Conservation (phyloP, 2,797 vertebrate genomes). For the Lepus oiostolus region DNA sequence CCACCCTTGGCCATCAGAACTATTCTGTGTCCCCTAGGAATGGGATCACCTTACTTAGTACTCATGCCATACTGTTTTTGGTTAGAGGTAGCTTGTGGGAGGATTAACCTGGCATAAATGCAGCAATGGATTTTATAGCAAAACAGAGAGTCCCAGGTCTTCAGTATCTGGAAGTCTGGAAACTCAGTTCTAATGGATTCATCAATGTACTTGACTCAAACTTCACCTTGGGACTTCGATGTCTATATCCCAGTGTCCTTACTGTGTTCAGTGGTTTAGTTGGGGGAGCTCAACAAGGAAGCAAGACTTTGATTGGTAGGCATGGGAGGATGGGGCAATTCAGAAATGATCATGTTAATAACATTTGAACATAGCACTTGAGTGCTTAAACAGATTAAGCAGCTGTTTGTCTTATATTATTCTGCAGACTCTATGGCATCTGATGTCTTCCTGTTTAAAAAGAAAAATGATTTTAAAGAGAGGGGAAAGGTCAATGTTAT, state of each 20-base stretch:
- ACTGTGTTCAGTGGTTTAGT: background rate
- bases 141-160: background rate
- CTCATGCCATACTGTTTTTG: background rate
- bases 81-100: background rate
- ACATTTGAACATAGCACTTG: background rate
- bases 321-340: conserved; percentile 20
- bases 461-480: background rate
- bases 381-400: background rate
- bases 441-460: conserved; percentile 64
- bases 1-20: background rate
- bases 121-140: background rate
- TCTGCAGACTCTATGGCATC: conserved; percentile 8
- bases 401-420: conserved; percentile 47
- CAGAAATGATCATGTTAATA: background rate
- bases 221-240: background rate
- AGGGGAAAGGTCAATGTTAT: conserved; percentile 50
- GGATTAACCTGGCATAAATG: background rate
- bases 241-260: background rate
- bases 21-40: conserved; percentile 7
- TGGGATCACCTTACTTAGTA: background rate
- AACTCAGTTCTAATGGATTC: background rate
- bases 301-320: background rate
- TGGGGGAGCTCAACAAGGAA: conserved; percentile 42
- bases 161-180: background rate
- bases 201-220: background rate